Evolutionary conservation across 2,888 invertebrate genomes (phyloP).

Genomic region (Acronicta aceris): DNA sequence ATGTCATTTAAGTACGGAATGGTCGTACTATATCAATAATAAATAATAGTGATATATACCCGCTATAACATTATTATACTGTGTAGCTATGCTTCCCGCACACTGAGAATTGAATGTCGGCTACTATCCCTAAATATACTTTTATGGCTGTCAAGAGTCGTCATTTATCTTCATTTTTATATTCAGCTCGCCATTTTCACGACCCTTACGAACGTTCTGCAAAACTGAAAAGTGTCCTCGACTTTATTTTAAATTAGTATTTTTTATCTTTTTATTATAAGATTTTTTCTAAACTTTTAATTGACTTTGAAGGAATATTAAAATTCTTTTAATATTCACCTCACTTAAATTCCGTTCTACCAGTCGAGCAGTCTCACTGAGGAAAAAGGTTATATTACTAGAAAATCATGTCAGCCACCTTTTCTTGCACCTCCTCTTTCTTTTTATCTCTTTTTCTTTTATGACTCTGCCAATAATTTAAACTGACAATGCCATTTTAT

Average conservation of each 20-base stretch:
- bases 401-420: too few relatives aligned
- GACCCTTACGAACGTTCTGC: conserved; percentile 23
- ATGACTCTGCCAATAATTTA: too few relatives aligned
- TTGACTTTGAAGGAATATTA: too few relatives aligned
- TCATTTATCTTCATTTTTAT: conserved; percentile 53
- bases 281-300: too few relatives aligned
- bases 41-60: conserved; percentile 25
- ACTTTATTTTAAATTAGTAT: background rate
- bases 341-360: too few relatives aligned
- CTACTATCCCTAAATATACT: conserved; percentile 46
- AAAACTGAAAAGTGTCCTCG: background rate
- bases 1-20: conserved; percentile 4
- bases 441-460: too few relatives aligned
- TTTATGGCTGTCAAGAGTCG: conserved; percentile 42
- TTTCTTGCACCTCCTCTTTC: background rate
- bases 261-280: background rate
- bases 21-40: conserved; percentile 16
- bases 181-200: conserved; percentile 29
- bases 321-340: too few relatives aligned
- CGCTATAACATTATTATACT: conserved; percentile 36
- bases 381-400: too few relatives aligned
- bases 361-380: too few relatives aligned
- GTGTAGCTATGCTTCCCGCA: conserved; percentile 8
- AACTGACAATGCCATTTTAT: too few relatives aligned
- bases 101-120: conserved; percentile 43